Evolutionary conservation across 2,113 vertebrate species (phyloP), one percentile per base, ranked within the genome.

Genomic region (Corvus moneduloides): DNA sequence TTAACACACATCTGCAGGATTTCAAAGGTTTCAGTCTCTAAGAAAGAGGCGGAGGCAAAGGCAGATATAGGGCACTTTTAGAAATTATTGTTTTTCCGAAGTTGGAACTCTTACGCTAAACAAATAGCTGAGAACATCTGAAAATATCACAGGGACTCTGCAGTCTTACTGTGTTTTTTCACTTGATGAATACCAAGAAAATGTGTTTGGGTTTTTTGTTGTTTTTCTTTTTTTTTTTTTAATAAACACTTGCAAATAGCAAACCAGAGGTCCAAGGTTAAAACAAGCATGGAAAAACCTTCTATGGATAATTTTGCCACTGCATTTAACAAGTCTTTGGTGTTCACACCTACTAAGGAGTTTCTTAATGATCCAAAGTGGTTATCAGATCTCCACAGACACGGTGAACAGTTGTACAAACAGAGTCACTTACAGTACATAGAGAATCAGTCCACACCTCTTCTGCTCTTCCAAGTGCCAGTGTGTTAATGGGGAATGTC

Each of bases 381-480:
- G 72, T 3, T 48, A 33, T 13, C 55, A 43, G 48, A 39, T 59
- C 39, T 27, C 39, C 61, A 49, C 22, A 55, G 16, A 43, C n/a
- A 43, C 52, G 74, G 24, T 27, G 54, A 87, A 54, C n/a, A 59
- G 39, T 9, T 13, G 8, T 20, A n/a, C 2, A 24, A 69, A 63
- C 35, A 32, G 1, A 16, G 19, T 44, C 16, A 44, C 27, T 54
- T 10, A 32, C 0, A 37, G 6, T 3, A n/a, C 27, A 15, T 0
- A 18, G 5, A 54, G 35, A 37, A 49, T 22, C 71, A 76, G 43
- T 58, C 51, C 67, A 35, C 43, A 39, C 16, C 61, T 71, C 41
- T 74, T 26, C 75, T 86, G 72, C 43, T 32, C 8, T 7, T 26
- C 27, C 48, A n/a, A 18, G 12, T 37, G 46, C 63, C 58, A 9